Conservation (phyloP, 53 echinoderm and acorn worm genomes). For the Astropecten irregularis region DNA sequence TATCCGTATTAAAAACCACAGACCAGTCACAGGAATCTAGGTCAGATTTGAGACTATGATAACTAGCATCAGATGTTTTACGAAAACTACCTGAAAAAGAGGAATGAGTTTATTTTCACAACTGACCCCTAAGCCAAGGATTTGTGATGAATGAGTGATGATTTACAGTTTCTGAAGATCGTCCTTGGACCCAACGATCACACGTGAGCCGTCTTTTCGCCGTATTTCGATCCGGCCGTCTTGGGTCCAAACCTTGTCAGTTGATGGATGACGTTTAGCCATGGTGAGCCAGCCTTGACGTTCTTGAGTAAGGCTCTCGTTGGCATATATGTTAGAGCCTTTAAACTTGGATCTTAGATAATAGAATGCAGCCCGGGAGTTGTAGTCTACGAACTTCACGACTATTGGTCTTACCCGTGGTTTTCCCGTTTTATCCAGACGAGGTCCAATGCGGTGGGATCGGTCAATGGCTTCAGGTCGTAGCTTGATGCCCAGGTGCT, state of each 20-base stretch:
- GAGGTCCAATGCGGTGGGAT: slow-evolving; percentile 33
- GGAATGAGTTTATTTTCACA: neutral
- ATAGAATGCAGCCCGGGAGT: slow-evolving; percentile 32
- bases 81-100: neutral
- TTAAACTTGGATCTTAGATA: slow-evolving; percentile 16
- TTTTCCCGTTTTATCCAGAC: slow-evolving; percentile 5
- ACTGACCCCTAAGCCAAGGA: no score
- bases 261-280: slow-evolving; percentile 5
- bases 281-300: slow-evolving; percentile 8
- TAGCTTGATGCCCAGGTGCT: slow-evolving; percentile 31
- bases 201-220: neutral
- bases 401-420: slow-evolving; percentile 27
- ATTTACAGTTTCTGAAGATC: slow-evolving; percentile 3
- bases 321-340: slow-evolving; percentile 34
- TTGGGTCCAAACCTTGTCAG: slow-evolving; percentile 47
- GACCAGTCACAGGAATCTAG: slow-evolving; percentile 7
- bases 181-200: slow-evolving; percentile 21
- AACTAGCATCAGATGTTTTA: neutral
- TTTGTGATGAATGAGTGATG: no score
- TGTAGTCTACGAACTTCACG: slow-evolving; percentile 33
- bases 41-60: neutral
- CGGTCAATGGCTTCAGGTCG: slow-evolving; percentile 35
- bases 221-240: slow-evolving; percentile 13
- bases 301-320: slow-evolving; percentile 52
- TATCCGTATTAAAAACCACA: neutral